A percentile compares a stretch with the other conserved stretches of the same genome.
phyloP scores from a whole-genome alignment of 2,888 invertebrate genomes.

The Dicranocentrus wangi region DNA sequence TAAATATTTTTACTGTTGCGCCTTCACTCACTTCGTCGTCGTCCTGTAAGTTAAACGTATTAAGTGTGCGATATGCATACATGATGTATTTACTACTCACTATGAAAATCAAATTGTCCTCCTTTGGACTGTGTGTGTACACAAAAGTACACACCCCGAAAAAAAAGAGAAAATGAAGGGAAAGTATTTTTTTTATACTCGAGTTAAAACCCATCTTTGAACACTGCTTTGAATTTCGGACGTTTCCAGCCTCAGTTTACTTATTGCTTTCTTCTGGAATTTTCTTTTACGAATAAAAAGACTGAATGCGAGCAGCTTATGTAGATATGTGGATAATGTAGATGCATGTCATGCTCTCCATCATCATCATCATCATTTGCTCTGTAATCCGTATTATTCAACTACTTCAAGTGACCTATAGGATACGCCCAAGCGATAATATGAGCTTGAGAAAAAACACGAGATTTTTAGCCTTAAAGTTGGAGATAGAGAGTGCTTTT shows the following conservation, averaged over 20 bases:
- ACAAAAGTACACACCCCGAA: background rate
- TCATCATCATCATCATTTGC: constrained; percentile 44
- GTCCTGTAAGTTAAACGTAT: background rate
- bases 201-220: background rate
- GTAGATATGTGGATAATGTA: constrained; percentile 11
- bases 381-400: constrained; percentile 10
- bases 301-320: background rate
- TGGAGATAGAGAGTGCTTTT: background rate
- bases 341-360: constrained; percentile 48
- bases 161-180: constrained; percentile 4
- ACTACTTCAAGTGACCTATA: background rate
- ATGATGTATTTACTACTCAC: constrained; percentile 7
- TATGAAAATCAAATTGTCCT: constrained; percentile 36
- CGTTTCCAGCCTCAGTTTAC: background rate
- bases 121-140: constrained; percentile 7
- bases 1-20: constrained; percentile 43
- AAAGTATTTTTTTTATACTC: background rate
- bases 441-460: background rate
- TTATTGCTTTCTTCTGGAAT: constrained; percentile 19
- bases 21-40: constrained; percentile 39
- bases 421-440: background rate
- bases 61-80: constrained; percentile 6
- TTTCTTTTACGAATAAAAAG: background rate
- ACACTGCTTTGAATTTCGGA: constrained; percentile 6
- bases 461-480: background rate